A percentile compares a stretch with the other conserved stretches of the same genome.
These are phyloP conservation scores for Clusia tigrina DNA, from an alignment of 2,888 invertebrate species.

Conservation along the genomic window DNA sequence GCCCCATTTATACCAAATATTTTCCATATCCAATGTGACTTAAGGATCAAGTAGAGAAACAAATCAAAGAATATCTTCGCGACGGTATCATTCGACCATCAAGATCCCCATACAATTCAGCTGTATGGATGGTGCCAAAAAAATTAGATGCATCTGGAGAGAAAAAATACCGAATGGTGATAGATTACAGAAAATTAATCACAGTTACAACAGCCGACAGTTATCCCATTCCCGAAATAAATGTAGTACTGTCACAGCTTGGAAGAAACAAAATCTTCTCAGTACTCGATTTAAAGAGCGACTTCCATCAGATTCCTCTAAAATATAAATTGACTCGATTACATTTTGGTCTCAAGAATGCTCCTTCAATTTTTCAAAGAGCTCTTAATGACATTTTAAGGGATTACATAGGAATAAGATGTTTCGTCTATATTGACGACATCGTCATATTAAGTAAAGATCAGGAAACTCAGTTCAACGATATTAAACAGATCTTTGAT, in stretches of 20 bases:
- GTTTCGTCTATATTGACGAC: constrained; percentile 30
- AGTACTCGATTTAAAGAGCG: constrained; percentile 28
- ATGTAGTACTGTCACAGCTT: constrained; percentile 18
- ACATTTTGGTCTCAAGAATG: constrained; percentile 25
- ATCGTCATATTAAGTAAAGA: constrained; percentile 24
- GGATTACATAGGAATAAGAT: constrained; percentile 22
- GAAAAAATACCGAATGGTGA: constrained; percentile 24
- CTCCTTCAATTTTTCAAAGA: constrained; percentile 26
- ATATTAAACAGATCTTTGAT: constrained; percentile 15
- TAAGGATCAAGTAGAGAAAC: background rate
- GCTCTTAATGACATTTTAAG: constrained; percentile 22
- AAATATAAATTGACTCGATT: constrained; percentile 27
- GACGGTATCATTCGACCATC: constrained; percentile 38
- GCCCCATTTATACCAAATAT: constrained; percentile 15
- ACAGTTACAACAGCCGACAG: background rate
- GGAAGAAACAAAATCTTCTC: constrained; percentile 13
- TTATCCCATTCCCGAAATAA: constrained; percentile 17
- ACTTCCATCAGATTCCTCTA: constrained; percentile 31
- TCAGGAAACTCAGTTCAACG: constrained; percentile 25
- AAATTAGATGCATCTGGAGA: constrained; percentile 19
- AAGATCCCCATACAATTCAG: constrained; percentile 35
- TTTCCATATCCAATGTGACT: background rate
- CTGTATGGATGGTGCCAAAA: constrained; percentile 33
- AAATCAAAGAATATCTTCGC: background rate
- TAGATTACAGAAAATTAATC: constrained; percentile 16